Evolutionary conservation across 2,797 vertebrate species (phyloP), one percentile per base, ranked within the genome.

Genomic region (Danio choprae): DNA sequence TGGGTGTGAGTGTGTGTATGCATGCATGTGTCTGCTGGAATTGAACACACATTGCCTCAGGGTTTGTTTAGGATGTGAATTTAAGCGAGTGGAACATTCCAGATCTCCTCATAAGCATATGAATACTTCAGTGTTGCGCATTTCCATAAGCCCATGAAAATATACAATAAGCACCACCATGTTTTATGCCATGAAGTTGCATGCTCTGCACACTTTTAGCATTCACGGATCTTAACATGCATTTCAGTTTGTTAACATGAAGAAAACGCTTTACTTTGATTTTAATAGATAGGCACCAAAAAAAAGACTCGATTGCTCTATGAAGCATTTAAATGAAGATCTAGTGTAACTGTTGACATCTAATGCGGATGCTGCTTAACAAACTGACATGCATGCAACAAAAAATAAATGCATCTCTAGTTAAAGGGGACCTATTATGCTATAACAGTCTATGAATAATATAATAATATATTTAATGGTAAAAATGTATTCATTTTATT

Each of bases 11-110:
- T n/a, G n/a, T 70, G 13, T 94, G 29, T 95, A 94, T 82, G 94
- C 95, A 83, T 95, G 94, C 88, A 20, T 94, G 94, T 81, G 94
- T 95, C 81, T 95, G 94, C 87, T 95, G 93, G 87, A 94, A 83
- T 72, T 94, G 93, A 82, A 94, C 94, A 15, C 93, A 15, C 60
- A 22, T 36, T 15, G n/a, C 53, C 43, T 77, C 22, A 11, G 29
- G 53, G 20, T 69, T 77, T 67, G 11, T 77, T 77, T 59, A 22
- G 53, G 53, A 38, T 59, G 18, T 43, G 29, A 44, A 38, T 68
- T 77, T 38, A 59, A 68, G n/a, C 9, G 5, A 15, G 8, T 46
- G 53, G 53, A 67, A 56, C 41, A 48, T 68, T 77, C 22, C 4
- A 7, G 63, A 68, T 46, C 75, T 58, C 41, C 51, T 68, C 36